Percentiles rank a stretch among this genome's conserved stretches.
Evolutionary conservation across 2,113 vertebrate species (phyloP).

Genomic region (Planiliza haematocheilus): DNA sequence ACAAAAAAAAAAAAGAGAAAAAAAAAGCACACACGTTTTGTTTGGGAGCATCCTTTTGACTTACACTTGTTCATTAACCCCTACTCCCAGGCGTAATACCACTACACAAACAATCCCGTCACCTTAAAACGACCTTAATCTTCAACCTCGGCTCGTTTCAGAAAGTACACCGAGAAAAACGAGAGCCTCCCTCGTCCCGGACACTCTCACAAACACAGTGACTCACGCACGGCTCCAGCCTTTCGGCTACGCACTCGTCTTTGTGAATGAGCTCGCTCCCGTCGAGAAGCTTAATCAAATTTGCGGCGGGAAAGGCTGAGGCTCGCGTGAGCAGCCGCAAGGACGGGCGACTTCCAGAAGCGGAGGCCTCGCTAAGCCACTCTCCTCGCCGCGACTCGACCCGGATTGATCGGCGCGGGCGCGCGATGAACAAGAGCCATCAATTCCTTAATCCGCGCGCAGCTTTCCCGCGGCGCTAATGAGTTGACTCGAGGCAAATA

Average conservation of each 20-base stretch:
- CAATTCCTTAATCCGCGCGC: conserved; percentile 15
- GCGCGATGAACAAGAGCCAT: background rate
- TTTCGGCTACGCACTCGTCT: conserved; percentile 15
- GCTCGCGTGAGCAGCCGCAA: too few species aligned
- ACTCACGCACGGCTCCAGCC: conserved; percentile 10
- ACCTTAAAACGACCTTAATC: conserved; percentile 37
- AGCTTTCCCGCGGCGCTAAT: conserved; percentile 39
- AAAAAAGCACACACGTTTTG: conserved; percentile 43
- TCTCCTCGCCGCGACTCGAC: background rate
- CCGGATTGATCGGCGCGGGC: conserved; percentile 5
- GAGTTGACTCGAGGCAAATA: conserved; percentile 38
- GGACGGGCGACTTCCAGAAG: background rate
- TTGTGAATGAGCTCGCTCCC: conserved; percentile 18
- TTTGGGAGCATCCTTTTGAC: conserved; percentile 51
- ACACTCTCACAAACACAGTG: background rate
- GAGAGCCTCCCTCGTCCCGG: conserved; percentile 18
- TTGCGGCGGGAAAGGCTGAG: background rate
- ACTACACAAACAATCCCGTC: conserved; percentile 25
- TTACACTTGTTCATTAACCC: conserved; percentile 70
- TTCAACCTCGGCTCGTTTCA: conserved; percentile 6
- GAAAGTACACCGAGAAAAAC: conserved; percentile 7
- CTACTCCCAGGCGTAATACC: conserved; percentile 36
- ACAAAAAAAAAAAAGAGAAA: conserved; percentile 5
- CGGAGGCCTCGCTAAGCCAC: background rate
- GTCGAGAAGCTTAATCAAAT: conserved; percentile 15